phyloP scores from a whole-genome alignment of 2,888 invertebrate species.

The Oxystoma pomonae region DNA sequence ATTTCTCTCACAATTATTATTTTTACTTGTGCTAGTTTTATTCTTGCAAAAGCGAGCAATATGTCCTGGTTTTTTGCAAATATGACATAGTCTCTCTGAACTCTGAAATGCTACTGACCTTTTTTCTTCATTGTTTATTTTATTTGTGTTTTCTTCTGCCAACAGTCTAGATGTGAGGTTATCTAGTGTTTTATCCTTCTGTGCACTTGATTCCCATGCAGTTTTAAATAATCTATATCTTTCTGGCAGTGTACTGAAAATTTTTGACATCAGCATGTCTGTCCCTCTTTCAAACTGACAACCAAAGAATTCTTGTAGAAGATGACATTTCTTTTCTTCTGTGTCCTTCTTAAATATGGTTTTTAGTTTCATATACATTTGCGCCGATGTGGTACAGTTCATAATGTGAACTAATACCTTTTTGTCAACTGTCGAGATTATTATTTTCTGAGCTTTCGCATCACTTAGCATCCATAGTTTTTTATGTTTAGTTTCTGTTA shows the following conservation, averaged over 20 bases:
- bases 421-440: constrained; percentile 9
- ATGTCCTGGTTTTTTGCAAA: constrained; percentile 15
- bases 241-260: constrained; percentile 27
- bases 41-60: constrained; percentile 6
- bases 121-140: constrained; percentile 13
- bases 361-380: constrained; percentile 13
- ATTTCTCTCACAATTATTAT: not conserved
- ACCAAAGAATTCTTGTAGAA: constrained; percentile 14
- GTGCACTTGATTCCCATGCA: constrained; percentile 19
- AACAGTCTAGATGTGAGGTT: constrained; percentile 14
- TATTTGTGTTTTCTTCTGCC: constrained; percentile 10
- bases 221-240: constrained; percentile 37
- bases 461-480: constrained; percentile 5
- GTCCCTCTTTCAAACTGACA: constrained; percentile 4
- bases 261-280: constrained; percentile 17
- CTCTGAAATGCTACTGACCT: constrained; percentile 7
- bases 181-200: constrained; percentile 12
- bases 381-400: constrained; percentile 5
- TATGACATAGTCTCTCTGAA: constrained; percentile 6
- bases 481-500: not conserved
- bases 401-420: constrained; percentile 11
- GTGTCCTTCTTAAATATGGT: constrained; percentile 8
- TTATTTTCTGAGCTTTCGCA: constrained; percentile 12
- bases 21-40: not conserved
- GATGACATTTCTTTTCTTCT: constrained; percentile 12